These are phyloP conservation scores for Cebidichthys violaceus DNA, from an alignment of 2,113 vertebrate genomes.

Conservation along the genomic window DNA sequence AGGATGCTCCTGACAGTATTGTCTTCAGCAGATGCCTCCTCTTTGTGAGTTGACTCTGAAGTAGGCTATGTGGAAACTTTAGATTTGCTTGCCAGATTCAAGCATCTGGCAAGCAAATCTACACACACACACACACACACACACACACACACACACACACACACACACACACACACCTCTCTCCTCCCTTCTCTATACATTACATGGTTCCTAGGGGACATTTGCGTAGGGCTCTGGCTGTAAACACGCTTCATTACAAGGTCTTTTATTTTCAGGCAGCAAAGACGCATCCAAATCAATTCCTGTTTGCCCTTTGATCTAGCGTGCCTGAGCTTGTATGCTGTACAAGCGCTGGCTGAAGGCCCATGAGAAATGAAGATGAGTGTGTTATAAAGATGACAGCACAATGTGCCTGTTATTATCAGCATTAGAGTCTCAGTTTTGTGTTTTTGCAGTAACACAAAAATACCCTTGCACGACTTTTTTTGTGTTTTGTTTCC, in stretches of 20 bases:
- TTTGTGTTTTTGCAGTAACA: constrained; percentile 37
- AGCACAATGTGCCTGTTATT: constrained; percentile 30
- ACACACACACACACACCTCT: neutral
- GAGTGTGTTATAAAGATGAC: constrained; percentile 40
- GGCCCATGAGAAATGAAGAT: constrained; percentile 47
- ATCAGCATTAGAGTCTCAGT: neutral
- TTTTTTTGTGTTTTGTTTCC: constrained; percentile 13
- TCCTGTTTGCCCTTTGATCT: constrained; percentile 65
- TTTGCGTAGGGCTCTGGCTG: constrained; percentile 41
- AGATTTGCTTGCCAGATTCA: constrained; percentile 18
- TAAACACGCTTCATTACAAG: constrained; percentile 70
- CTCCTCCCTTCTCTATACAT: constrained; percentile 35
- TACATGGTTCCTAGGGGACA: constrained; percentile 55
- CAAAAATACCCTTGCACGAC: constrained; percentile 1
- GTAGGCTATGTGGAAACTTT: constrained; percentile 5
- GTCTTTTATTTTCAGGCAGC: constrained; percentile 65
- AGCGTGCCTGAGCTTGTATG: constrained; percentile 32
- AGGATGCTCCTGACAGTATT: constrained; percentile 6
- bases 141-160: too few relatives aligned
- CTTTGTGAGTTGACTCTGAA: constrained; percentile 18
- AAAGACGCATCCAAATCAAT: constrained; percentile 67
- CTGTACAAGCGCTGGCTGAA: constrained; percentile 2
- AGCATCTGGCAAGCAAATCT: neutral
- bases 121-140: too few relatives aligned
- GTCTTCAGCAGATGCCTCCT: neutral